phyloP scores from a whole-genome alignment of 2,113 vertebrate species.

The Ascaphus truei region DNA sequence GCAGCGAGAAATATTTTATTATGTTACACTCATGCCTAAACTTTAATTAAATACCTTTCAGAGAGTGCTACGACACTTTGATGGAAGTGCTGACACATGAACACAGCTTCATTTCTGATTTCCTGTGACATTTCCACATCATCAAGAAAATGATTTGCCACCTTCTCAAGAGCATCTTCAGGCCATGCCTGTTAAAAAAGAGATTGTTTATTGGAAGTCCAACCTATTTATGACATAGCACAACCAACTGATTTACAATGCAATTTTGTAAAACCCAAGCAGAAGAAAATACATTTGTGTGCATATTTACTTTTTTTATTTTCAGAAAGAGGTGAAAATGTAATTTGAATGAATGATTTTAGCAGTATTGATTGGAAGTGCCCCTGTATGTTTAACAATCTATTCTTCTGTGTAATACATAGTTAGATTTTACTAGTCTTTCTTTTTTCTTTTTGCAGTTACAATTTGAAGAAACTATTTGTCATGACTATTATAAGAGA shows the following conservation, averaged over 20 bases:
- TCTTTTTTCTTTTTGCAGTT: too few species aligned
- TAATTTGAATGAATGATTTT: too few species aligned
- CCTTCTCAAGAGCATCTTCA: conserved; percentile 51
- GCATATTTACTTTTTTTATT: too few species aligned
- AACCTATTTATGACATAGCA: not conserved
- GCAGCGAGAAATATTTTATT: not conserved
- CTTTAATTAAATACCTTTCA: conserved; percentile 32
- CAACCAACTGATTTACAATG: not conserved
- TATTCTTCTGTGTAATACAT: too few species aligned
- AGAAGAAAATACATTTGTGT: too few species aligned
- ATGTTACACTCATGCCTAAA: conserved; percentile 10
- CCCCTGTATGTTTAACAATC: too few species aligned
- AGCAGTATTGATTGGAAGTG: too few species aligned
- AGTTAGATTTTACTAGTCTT: too few species aligned
- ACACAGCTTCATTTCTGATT: conserved; percentile 42
- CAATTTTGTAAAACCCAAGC: not conserved
- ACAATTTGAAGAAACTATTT: too few species aligned
- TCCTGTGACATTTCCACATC: conserved; percentile 46
- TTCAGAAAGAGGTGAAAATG: too few species aligned
- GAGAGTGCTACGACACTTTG: conserved; percentile 37
- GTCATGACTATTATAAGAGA: too few species aligned
- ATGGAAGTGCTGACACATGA: conserved; percentile 45
- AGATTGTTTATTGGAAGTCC: conserved; percentile 34
- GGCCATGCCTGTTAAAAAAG: conserved; percentile 46
- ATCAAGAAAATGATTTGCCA: conserved; percentile 51